phyloP scores from a whole-genome alignment of 1,140 invertebrate species.

The Bactericera cockerelli region DNA sequence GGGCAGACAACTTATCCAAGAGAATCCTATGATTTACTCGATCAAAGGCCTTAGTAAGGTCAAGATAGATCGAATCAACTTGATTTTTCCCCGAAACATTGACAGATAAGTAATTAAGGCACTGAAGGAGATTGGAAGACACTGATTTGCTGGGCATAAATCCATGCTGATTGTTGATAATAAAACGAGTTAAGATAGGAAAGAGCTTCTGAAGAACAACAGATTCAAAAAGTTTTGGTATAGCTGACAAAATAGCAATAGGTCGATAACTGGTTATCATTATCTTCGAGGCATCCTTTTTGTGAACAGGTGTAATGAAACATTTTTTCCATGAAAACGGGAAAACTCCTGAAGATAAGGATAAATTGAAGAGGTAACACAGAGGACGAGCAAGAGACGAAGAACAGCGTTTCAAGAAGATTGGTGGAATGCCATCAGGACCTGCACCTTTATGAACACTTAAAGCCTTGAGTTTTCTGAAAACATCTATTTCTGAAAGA shows the following conservation, averaged over 20 bases:
- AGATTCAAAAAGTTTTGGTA: background rate
- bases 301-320: background rate
- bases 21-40: background rate
- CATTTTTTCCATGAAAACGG: background rate
- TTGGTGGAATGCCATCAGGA: background rate
- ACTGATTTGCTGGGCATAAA: background rate
- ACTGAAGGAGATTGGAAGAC: background rate
- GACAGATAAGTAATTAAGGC: no score
- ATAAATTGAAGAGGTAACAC: background rate
- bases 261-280: background rate
- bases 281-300: background rate
- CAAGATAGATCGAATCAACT: background rate
- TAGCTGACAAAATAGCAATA: background rate
- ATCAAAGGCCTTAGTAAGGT: background rate
- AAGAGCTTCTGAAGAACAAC: background rate
- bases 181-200: background rate
- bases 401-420: background rate
- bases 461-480: background rate
- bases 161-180: background rate
- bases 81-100: no score
- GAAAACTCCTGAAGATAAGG: background rate
- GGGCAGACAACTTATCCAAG: background rate
- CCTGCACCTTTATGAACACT: background rate
- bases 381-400: background rate
- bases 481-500: background rate